Base-by-base conservation (phyloP, 2,797 vertebrate genomes). In the Orientallactaga sibirica region DNA sequence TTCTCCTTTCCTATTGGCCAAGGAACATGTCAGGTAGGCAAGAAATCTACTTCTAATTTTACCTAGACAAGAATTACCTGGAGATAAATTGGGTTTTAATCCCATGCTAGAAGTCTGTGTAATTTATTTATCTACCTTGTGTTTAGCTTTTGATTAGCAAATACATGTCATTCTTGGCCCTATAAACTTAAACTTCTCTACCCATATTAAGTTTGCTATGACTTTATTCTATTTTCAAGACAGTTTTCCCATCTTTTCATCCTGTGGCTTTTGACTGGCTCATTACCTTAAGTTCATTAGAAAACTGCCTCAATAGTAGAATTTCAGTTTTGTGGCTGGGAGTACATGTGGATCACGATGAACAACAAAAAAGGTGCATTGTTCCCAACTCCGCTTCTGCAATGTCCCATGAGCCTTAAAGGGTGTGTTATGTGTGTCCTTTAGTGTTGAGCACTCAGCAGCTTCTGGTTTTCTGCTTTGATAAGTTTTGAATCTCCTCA, bases 291-390 rank as follows among this genome's bases (percentile, higher is more conserved):
- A 29, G 64, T 33, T 87, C 29, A 27, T 66, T 19, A 62, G 67
- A 79, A 86, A 86, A 43, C 33, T 14, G 18, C 20, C 2, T 52
- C 41, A 24, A 2, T 2, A n/a, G n/a, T 5, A 10, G 14, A 27
- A 75, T 48, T 61, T 67, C 58, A 61, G 37, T n/a, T 15, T 1
- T 25, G 5, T 0, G 1, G 20, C 24, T 5, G 70, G 48, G 24
- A 15, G 22, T 29, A 27, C 61, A 24, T 10, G 1, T 5, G 0
- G 5, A 8, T 24, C 55, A 1, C 7, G 3, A 16, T 22, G 5
- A 80, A 19, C 33, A 1, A 37, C 1, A 0, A 4, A 29, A 66
- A 12, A 29, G 73, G 2, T 0, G 1, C 15, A 0, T 0, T n/a
- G 9, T 7, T 48, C 48, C 7, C 48, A 8, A 7, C 48, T 48